Evolutionary conservation across 1,140 invertebrate genomes (phyloP).

Genomic region (Hirudo medicinalis): DNA sequence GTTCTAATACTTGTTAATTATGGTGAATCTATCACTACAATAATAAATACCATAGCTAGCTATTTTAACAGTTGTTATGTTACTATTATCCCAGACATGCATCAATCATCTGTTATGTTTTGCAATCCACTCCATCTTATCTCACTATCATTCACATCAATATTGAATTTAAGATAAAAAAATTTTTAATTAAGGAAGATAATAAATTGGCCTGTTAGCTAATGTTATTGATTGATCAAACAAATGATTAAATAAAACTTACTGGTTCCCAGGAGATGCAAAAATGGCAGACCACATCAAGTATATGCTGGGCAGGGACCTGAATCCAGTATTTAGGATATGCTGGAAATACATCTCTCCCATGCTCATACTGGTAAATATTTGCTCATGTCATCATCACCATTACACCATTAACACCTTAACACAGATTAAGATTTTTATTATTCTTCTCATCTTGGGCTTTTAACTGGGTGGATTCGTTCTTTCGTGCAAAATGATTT

Average conservation of each 20-base stretch:
- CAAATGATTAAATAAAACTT: neutral
- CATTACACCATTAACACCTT: neutral
- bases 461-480: neutral
- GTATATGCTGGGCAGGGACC: conserved; percentile 31
- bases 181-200: too few relatives aligned
- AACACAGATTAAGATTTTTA: neutral
- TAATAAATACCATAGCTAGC: neutral
- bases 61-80: too few relatives aligned
- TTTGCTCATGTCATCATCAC: neutral
- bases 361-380: conserved; percentile 52
- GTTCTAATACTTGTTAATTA: too few relatives aligned
- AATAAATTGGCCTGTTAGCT: neutral
- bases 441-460: neutral
- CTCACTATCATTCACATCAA: too few relatives aligned
- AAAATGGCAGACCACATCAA: conserved; percentile 33
- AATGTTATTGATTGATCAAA: conserved; percentile 9
- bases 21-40: neutral
- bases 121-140: neutral
- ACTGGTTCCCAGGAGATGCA: conserved; percentile 22
- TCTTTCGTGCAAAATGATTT: neutral
- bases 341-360: conserved; percentile 66
- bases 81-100: too few relatives aligned
- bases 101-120: neutral
- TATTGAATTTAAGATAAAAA: too few relatives aligned
- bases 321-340: conserved; percentile 24